phyloP scores from a whole-genome alignment of 1,140 invertebrate genomes.

The Arctopsyche grandis region DNA sequence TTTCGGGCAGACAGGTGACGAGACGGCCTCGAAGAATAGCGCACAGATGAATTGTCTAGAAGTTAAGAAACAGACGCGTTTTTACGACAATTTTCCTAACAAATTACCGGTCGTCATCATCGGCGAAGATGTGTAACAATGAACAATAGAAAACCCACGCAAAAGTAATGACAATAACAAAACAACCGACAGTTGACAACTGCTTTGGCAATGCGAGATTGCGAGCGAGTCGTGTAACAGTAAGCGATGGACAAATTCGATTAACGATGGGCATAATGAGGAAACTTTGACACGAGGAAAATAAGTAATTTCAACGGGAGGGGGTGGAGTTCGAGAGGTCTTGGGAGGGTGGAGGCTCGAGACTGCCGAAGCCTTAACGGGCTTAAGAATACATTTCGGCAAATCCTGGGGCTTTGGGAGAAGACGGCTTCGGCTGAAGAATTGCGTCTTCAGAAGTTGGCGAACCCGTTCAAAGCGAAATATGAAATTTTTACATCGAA shows the following conservation, averaged over 20 bases:
- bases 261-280: too few relatives aligned
- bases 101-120: background rate
- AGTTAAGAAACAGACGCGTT: background rate
- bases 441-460: too few relatives aligned
- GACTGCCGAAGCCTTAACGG: background rate
- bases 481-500: too few relatives aligned
- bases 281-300: too few relatives aligned
- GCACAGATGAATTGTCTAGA: background rate
- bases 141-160: background rate
- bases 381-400: conserved; percentile 1
- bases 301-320: too few relatives aligned
- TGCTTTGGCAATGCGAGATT: too few relatives aligned
- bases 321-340: too few relatives aligned
- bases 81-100: background rate
- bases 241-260: too few relatives aligned
- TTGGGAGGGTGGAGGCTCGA: too few relatives aligned
- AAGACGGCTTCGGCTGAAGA: background rate
- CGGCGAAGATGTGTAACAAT: background rate
- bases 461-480: too few relatives aligned
- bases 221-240: too few relatives aligned
- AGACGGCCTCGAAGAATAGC: background rate
- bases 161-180: background rate
- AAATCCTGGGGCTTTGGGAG: background rate
- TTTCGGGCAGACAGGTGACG: background rate
- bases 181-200: background rate